phyloP scores from a whole-genome alignment of 2,797 vertebrate species.

The Acanthurus lineatus region DNA sequence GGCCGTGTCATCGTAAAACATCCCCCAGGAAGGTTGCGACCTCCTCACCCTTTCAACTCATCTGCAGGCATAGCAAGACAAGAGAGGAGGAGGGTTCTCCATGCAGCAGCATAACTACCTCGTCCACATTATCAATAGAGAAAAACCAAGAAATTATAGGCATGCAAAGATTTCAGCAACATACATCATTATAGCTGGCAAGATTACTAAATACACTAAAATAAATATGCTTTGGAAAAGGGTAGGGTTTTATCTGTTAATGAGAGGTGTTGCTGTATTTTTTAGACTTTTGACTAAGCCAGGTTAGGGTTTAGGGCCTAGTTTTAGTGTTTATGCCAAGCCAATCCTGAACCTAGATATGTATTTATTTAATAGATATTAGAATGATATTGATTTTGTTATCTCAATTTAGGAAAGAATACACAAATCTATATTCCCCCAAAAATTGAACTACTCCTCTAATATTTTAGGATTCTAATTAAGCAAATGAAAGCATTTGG shows the following conservation, averaged over 20 bases:
- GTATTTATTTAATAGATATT: neutral
- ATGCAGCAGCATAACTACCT: slow-evolving; percentile 72
- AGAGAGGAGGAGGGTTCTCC: slow-evolving; percentile 53
- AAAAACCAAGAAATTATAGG: slow-evolving; percentile 18
- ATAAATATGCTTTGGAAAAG: slow-evolving; percentile 23
- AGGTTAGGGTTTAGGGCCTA: neutral
- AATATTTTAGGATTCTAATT: neutral
- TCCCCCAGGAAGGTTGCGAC: slow-evolving; percentile 83
- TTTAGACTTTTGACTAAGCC: no score
- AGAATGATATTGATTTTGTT: neutral
- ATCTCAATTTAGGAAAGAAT: neutral
- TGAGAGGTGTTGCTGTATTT: no score
- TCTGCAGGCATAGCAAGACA: slow-evolving; percentile 68
- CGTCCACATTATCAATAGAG: slow-evolving; percentile 39
- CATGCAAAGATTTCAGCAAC: slow-evolving; percentile 5
- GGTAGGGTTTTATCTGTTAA: no score
- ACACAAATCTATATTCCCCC: no score
- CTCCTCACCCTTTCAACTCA: slow-evolving; percentile 87
- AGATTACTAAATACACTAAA: slow-evolving; percentile 23
- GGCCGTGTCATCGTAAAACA: slow-evolving; percentile 83
- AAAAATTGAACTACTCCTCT: neutral
- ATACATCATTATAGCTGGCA: slow-evolving; percentile 19
- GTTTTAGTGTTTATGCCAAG: neutral
- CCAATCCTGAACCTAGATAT: neutral
- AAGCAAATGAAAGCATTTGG: no score